These are phyloP conservation scores for Entomobrya multifasciata DNA, from an alignment of 2,888 invertebrate species.

Conservation along the genomic window DNA sequence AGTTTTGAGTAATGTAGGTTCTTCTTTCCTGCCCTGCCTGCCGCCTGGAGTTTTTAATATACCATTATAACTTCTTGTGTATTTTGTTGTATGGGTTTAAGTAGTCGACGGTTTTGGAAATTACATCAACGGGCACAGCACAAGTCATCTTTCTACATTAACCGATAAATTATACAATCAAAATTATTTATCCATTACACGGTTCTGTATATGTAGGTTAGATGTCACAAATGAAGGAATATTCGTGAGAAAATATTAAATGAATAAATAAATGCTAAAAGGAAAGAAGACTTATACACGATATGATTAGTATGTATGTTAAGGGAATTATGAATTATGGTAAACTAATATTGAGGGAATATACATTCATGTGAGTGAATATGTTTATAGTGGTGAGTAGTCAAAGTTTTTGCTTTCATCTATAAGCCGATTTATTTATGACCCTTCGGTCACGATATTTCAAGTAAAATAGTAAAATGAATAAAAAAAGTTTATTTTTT, in stretches of 20 bases:
- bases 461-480: conserved; percentile 13
- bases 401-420: conserved; percentile 10
- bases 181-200: too few relatives aligned
- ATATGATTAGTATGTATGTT: too few relatives aligned
- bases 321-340: too few relatives aligned
- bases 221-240: neutral
- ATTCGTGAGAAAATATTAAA: too few relatives aligned
- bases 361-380: too few relatives aligned
- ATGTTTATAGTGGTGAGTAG: too few relatives aligned
- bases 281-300: too few relatives aligned
- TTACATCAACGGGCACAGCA: neutral
- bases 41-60: neutral
- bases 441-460: conserved; percentile 58
- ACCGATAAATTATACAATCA: too few relatives aligned
- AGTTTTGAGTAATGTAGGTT: conserved; percentile 49
- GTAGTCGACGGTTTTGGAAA: neutral
- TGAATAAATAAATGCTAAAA: too few relatives aligned
- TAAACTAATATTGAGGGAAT: too few relatives aligned
- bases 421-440: conserved; percentile 39
- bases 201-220: conserved; percentile 41
- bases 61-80: conserved; percentile 12
- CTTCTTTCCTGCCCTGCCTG: neutral
- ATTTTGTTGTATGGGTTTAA: neutral
- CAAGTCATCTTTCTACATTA: too few relatives aligned
- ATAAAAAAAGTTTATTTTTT: neutral